Evolutionary conservation across 2,888 invertebrate species (phyloP).

Genomic region (Caenorhabditis afra): DNA sequence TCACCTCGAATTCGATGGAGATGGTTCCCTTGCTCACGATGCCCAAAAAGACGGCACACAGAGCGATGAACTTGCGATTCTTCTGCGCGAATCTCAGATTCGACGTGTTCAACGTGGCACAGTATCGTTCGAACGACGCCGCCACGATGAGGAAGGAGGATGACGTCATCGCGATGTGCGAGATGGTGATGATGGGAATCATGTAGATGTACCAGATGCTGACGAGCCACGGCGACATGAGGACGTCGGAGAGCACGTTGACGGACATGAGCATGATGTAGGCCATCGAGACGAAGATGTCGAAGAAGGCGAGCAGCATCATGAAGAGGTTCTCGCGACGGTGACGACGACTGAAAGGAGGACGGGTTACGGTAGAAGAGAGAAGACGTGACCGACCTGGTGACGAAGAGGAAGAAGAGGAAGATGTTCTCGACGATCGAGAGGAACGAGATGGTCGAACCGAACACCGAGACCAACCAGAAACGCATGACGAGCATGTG

Average conservation of each 20-base stretch:
- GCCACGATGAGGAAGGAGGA: constrained; percentile 77
- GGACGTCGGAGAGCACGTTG: constrained; percentile 76
- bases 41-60: constrained; percentile 72
- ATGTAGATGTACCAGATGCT: constrained; percentile 76
- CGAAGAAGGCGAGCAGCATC: constrained; percentile 78
- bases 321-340: constrained; percentile 76
- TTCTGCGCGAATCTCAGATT: constrained; percentile 66
- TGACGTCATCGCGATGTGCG: constrained; percentile 79
- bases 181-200: constrained; percentile 78
- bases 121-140: constrained; percentile 76
- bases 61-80: constrained; percentile 60
- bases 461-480: constrained; percentile 76
- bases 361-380: not conserved
- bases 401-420: constrained; percentile 72
- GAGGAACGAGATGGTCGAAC: constrained; percentile 72
- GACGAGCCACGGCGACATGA: constrained; percentile 69
- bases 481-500: constrained; percentile 69
- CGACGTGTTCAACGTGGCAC: constrained; percentile 71
- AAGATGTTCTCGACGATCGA: constrained; percentile 76
- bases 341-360: constrained; percentile 55
- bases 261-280: constrained; percentile 78
- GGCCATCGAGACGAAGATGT: constrained; percentile 76
- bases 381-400: constrained; percentile 58
- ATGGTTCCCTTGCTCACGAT: constrained; percentile 75
- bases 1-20: constrained; percentile 75